A percentile compares a stretch with the other conserved stretches of the same genome.
phyloP scores from a whole-genome alignment of 2,113 vertebrate species.

The Vanacampus margaritifer region DNA sequence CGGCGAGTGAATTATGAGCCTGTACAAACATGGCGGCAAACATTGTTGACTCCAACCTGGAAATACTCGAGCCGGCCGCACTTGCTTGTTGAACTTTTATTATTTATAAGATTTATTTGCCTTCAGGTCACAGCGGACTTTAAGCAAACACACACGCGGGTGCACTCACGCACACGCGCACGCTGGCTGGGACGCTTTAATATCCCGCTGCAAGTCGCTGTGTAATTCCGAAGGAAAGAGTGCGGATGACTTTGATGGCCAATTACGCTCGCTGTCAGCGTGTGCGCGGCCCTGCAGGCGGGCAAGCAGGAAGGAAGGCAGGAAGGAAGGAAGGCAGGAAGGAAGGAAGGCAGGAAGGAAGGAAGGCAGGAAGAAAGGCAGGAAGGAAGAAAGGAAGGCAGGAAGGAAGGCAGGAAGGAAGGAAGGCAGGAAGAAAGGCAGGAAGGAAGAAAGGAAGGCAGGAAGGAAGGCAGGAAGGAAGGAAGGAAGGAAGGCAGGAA shows the following conservation, averaged over 20 bases:
- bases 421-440: too few relatives aligned
- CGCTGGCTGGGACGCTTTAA: slow-evolving; percentile 21
- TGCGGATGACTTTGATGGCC: slow-evolving; percentile 66
- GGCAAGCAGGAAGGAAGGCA: too few relatives aligned
- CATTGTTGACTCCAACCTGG: background rate
- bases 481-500: too few relatives aligned
- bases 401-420: too few relatives aligned
- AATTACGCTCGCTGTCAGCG: slow-evolving; percentile 64
- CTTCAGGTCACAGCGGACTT: background rate
- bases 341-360: too few relatives aligned
- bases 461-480: too few relatives aligned
- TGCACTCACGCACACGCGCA: background rate
- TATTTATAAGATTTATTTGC: background rate
- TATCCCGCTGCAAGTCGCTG: slow-evolving; percentile 34
- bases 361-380: too few relatives aligned
- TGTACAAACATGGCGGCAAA: slow-evolving; percentile 3
- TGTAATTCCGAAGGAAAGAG: slow-evolving; percentile 57
- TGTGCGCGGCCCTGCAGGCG: slow-evolving; percentile 43
- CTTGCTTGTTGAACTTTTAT: background rate
- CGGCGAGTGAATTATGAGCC: background rate
- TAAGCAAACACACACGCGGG: background rate
- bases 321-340: too few relatives aligned
- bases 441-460: too few relatives aligned
- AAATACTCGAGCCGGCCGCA: background rate
- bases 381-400: too few relatives aligned